Evolutionary conservation across 2,797 vertebrate species (phyloP).

Genomic region (Sibirionetta formosa): DNA sequence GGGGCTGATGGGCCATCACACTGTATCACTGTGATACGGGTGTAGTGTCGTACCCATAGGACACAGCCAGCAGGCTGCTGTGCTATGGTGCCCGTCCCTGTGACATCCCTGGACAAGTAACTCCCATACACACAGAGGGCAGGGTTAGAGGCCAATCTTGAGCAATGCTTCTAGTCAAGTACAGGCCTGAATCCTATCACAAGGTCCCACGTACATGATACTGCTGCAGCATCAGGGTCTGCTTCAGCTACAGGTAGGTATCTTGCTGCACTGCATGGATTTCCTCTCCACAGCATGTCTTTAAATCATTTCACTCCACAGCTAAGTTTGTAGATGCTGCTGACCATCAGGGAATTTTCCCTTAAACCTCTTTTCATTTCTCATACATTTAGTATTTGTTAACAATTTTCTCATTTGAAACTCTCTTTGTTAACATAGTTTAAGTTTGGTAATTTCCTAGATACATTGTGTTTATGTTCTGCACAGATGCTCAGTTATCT

Average conservation of each 20-base stretch:
- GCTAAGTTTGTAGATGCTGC: not conserved
- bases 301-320: not conserved
- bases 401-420: not conserved
- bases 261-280: not conserved
- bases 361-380: not conserved
- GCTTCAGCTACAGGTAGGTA: not conserved
- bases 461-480: not conserved
- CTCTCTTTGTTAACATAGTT: not conserved
- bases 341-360: not conserved
- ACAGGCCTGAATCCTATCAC: not conserved
- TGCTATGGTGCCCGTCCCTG: not conserved
- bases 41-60: fast-evolving
- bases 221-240: not conserved
- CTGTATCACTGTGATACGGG: fast-evolving
- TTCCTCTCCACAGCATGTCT: not conserved
- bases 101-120: not conserved
- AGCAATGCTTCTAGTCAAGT: not conserved
- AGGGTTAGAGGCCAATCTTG: not conserved
- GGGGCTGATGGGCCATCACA: not conserved
- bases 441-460: not conserved
- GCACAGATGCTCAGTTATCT: not conserved
- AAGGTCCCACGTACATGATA: not conserved
- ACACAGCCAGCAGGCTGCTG: not conserved
- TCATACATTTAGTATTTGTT: not conserved
- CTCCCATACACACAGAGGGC: not conserved